Base-by-base conservation (phyloP, 2,888 invertebrate genomes). In the Apodemia mormo region DNA sequence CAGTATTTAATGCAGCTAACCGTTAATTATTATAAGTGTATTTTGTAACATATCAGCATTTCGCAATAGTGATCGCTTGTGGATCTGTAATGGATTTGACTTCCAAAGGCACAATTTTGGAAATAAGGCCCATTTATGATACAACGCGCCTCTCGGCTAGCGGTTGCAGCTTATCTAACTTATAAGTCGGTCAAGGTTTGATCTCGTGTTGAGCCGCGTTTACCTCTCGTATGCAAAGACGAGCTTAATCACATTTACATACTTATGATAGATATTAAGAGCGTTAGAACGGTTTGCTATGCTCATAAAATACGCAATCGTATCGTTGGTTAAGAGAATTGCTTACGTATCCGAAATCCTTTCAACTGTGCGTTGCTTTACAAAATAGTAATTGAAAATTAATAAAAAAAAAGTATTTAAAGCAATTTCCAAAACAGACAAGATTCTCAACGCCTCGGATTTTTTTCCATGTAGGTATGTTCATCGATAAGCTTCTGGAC, bases 131-230 rank as follows among this genome's bases (percentile, higher is more conserved):
- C 14, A 54, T 54, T 52, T n/a, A n/a, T 52, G 7, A n/a, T 3
- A 5, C 5, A n/a, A 4, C 52, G n/a, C n/a, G 52, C 52, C n/a
- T n/a, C 52, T n/a, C 52, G 7, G 52, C 52, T n/a, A n/a, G n/a
- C 52, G n/a, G n/a, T 52, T 52, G 52, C 14, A 61, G 30, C 30
- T 30, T 30, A 61, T 61, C 61, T 71, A 56, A 73, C 77, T 76
- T 75, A 76, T 78, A 81, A 83, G 76, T 76, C 80, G 81, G 80
- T 79, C 82, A 83, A 84, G 83, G 82, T 76, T 75, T 67, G 64
- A 69, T 70, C 73, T 73, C 70, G 76, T 75, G 77, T 78, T 78
- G 75, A 76, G 76, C 73, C 65, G 66, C 52, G 70, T 73, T 73
- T 61, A 73, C 74, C 70, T 73, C 70, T 71, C 69, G 70, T 70